phyloP scores from a whole-genome alignment of 2,113 vertebrate genomes.

The Electrona antarctica region DNA sequence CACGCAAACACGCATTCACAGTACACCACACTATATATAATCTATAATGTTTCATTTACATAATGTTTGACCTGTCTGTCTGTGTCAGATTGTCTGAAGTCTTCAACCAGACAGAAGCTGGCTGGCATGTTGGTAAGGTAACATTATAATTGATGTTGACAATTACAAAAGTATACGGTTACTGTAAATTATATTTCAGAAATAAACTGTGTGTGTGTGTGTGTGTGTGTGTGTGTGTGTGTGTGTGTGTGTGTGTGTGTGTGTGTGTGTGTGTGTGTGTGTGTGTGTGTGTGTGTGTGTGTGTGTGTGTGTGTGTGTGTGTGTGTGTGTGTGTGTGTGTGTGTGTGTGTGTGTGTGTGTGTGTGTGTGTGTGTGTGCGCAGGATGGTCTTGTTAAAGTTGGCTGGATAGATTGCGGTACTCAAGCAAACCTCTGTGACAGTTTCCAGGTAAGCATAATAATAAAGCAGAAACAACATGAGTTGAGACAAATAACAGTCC shows the following conservation, averaged over 20 bases:
- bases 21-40: no score
- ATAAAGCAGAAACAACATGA: no score
- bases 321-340: not conserved
- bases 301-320: not conserved
- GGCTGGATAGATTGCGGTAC: constrained; percentile 94
- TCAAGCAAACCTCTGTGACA: constrained; percentile 88
- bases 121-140: constrained; percentile 95
- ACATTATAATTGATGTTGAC: not conserved
- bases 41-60: no score
- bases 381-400: constrained; percentile 93
- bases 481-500: no score
- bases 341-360: constrained; percentile 25
- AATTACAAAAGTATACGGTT: not conserved
- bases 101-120: constrained; percentile 89
- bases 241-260: constrained; percentile 27
- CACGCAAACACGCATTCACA: no score
- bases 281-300: constrained; percentile 28
- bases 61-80: not conserved
- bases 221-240: constrained; percentile 24
- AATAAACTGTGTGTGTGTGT: not conserved
- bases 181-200: not conserved
- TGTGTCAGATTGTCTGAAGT: constrained; percentile 88
- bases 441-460: constrained; percentile 74
- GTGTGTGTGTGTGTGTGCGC: constrained; percentile 35
- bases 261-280: constrained; percentile 21